These are phyloP conservation scores for Tetragonula clypearis DNA, from an alignment of 1,140 invertebrate species.

Conservation along the genomic window DNA sequence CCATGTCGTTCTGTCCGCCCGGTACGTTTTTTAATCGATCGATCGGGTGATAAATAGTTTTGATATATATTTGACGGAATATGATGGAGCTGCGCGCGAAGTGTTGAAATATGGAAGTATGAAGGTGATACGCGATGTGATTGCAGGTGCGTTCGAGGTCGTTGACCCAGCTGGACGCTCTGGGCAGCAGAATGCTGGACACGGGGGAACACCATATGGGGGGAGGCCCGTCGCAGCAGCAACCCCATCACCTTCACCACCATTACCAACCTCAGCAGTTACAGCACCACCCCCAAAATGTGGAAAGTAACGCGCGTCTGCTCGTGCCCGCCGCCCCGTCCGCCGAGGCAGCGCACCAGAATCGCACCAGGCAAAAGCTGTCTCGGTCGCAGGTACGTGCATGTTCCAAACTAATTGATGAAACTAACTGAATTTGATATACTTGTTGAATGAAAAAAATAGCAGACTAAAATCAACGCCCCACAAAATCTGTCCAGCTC, in stretches of 20 bases:
- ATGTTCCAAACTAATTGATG: neutral
- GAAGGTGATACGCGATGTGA: neutral
- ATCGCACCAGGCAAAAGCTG: conserved; percentile 82
- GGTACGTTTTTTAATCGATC: neutral
- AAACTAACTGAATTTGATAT: too few species aligned
- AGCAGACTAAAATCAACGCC: too few species aligned
- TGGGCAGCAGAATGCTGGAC: conserved; percentile 83
- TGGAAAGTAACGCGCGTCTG: conserved; percentile 74
- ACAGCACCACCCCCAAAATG: conserved; percentile 67
- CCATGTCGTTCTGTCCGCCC: too few species aligned
- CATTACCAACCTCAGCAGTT: conserved; percentile 68
- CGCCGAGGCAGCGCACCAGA: conserved; percentile 70
- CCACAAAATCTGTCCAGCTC: too few species aligned
- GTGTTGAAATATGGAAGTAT: neutral
- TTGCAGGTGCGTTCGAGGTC: conserved; percentile 85
- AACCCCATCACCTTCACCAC: conserved; percentile 69
- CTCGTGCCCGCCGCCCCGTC: conserved; percentile 75
- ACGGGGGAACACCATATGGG: conserved; percentile 75
- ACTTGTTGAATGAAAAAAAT: too few species aligned
- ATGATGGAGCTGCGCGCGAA: neutral
- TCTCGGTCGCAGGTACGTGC: conserved; percentile 84
- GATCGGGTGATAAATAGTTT: conserved; percentile 2
- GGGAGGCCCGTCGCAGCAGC: conserved; percentile 65
- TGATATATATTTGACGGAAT: neutral
- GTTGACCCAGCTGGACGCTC: conserved; percentile 84